phyloP scores from a whole-genome alignment of 2,113 vertebrate genomes.

The Silurus asotus region DNA sequence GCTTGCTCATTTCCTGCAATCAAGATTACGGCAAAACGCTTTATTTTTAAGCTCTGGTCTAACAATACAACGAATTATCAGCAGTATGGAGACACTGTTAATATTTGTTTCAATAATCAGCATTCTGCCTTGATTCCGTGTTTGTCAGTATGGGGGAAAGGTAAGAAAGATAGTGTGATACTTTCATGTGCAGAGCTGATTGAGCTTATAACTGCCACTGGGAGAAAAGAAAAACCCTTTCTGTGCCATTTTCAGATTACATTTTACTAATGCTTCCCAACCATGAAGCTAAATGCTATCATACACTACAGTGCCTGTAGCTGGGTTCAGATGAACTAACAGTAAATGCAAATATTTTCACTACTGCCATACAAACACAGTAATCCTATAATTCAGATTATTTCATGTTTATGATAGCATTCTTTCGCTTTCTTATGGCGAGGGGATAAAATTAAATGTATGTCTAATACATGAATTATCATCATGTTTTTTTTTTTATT shows the following conservation, averaged over 20 bases:
- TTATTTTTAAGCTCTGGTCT: background rate
- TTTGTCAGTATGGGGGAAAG: conserved; percentile 83
- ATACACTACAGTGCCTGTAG: conserved; percentile 15
- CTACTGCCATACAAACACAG: background rate
- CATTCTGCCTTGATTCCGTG: conserved; percentile 77
- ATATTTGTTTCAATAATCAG: conserved; percentile 11
- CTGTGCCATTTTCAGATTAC: conserved; percentile 53
- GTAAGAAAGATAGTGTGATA: conserved; percentile 78
- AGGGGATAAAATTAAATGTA: conserved; percentile 5
- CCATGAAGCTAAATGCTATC: conserved; percentile 39
- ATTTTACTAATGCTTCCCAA: conserved; percentile 12
- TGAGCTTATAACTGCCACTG: conserved; percentile 66
- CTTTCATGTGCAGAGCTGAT: conserved; percentile 66
- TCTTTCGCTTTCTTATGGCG: conserved; percentile 8
- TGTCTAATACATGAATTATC: conserved; percentile 14
- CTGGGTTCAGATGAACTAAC: background rate
- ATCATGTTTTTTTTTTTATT: conserved; percentile 26
- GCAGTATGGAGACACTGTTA: background rate
- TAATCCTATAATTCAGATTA: background rate
- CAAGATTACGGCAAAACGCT: background rate
- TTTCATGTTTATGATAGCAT: conserved; percentile 32
- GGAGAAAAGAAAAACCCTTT: conserved; percentile 57
- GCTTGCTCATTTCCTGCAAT: conserved; percentile 1
- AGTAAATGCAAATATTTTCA: background rate
- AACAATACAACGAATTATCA: background rate